Base-by-base conservation (phyloP, 2,888 invertebrate species). In the Gisinianus flammeolus region DNA sequence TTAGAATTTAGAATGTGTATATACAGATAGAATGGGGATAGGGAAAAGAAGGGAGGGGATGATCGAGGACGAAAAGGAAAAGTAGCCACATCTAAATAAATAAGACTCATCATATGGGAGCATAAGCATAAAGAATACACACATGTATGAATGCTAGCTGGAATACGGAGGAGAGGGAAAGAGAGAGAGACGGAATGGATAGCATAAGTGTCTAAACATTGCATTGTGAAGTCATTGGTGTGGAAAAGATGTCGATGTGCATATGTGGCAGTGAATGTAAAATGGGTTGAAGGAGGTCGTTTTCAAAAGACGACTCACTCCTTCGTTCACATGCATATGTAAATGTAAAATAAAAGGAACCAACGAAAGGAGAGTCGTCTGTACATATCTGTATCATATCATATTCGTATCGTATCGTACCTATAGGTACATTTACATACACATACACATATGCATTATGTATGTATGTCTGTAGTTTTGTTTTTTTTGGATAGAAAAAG, bases 121-220 rank as follows among this genome's bases (percentile, higher is more conserved):
- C 33, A 16, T 66, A 44, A 44, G 19, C 44, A 44, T 12, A 44
- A 52, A 44, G 74, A 67, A 52, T 22, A 72, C 22, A 72, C 31
- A 72, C 22, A 24, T 28, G 52, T 30, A 69, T n/a, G n/a, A n/a
- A n/a, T n/a, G n/a, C n/a, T n/a, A n/a, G n/a, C n/a, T n/a, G n/a
- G 69, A n/a, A 12, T 10, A 33, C 10, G 69, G 33, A 26, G 26
- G 31, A 22, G 71, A 74, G 44, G 33, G 73, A 74, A 30, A 30
- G 64, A 66, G 30, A 52, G 30, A 28, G 71, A 3, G 78, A 44
- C 73, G 68, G 78, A 78, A 73, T 78, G 78, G 78, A 77, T 77
- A 77, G 77, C 77, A 77, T 77, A 77, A 77, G 77, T 77, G 77
- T 77, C 77, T 71, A 77, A 77, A 77, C 77, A 70, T 70, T 77